Conservation (phyloP, 2,888 invertebrate species). For the Ormyrus rosae region DNA sequence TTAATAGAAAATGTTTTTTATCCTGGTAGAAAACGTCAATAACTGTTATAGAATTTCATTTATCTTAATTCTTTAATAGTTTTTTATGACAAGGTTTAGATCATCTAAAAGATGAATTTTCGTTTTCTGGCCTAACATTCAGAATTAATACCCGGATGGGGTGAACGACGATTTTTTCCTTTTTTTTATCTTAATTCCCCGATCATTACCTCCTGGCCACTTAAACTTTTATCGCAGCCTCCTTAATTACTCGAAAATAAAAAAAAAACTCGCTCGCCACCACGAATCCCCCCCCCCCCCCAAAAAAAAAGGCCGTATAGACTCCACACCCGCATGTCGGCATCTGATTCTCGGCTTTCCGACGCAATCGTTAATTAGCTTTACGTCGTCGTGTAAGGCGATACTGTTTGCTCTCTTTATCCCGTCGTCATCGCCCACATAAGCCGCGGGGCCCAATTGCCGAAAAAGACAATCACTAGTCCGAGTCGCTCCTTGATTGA, state of each 20-base stretch:
- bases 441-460: slow-evolving; percentile 65
- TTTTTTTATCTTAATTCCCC: too few species aligned
- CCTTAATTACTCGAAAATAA: slow-evolving; percentile 8
- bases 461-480: slow-evolving; percentile 72
- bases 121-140: too few species aligned
- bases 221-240: neutral
- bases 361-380: slow-evolving; percentile 45
- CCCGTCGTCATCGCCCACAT: slow-evolving; percentile 29
- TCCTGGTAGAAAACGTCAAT: too few species aligned
- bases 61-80: too few species aligned
- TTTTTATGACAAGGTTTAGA: too few species aligned
- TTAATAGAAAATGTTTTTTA: too few species aligned
- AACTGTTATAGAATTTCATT: too few species aligned
- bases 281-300: neutral
- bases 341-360: slow-evolving; percentile 26
- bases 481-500: slow-evolving; percentile 71
- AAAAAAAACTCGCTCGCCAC: neutral
- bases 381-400: slow-evolving; percentile 47
- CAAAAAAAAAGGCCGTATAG: neutral
- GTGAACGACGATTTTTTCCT: too few species aligned
- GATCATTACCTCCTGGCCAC: too few species aligned
- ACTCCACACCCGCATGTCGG: slow-evolving; percentile 41
- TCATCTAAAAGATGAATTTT: too few species aligned
- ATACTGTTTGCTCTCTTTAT: slow-evolving; percentile 29
- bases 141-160: too few species aligned